These are phyloP conservation scores for Drosophila saltans DNA, from an alignment of 1,140 invertebrate species.

Conservation along the genomic window DNA sequence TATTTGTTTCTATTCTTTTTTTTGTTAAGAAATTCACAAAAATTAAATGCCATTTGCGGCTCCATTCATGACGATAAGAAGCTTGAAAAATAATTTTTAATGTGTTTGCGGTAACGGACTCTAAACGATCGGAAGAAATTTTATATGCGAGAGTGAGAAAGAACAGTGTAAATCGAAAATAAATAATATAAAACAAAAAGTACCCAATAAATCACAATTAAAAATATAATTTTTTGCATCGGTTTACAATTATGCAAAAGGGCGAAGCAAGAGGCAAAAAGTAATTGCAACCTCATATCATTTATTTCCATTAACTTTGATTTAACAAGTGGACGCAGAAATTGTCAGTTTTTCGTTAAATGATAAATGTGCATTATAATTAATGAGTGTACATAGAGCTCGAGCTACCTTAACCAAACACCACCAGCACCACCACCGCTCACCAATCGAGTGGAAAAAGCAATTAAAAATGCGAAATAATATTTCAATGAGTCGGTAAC, in stretches of 20 bases:
- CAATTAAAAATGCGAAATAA: conserved; percentile 53
- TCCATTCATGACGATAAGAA: conserved; percentile 75
- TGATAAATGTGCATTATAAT: conserved; percentile 59
- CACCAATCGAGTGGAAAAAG: conserved; percentile 5
- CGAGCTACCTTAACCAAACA: not conserved
- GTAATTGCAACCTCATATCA: conserved; percentile 45
- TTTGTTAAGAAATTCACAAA: conserved; percentile 61
- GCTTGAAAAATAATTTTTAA: conserved; percentile 62
- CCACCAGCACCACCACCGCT: conserved; percentile 4
- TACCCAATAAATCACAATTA: conserved; percentile 67
- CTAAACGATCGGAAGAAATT: conserved; percentile 27
- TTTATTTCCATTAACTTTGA: conserved; percentile 56
- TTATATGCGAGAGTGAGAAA: conserved; percentile 11
- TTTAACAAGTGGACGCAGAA: conserved; percentile 39
- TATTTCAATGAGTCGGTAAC: conserved; percentile 50
- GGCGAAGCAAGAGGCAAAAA: conserved; percentile 37
- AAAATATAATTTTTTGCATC: conserved; percentile 23
- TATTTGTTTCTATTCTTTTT: too few relatives aligned
- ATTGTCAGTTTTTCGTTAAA: conserved; percentile 42
- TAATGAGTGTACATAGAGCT: conserved; percentile 26
- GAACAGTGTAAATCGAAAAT: conserved; percentile 25
- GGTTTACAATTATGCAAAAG: conserved; percentile 45
- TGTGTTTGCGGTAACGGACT: conserved; percentile 62
- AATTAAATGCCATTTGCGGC: conserved; percentile 77
- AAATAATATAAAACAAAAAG: conserved; percentile 10